Percentiles rank a stretch among this genome's conserved stretches.
These are phyloP conservation scores for Apodemia hepburni DNA, from an alignment of 2,888 invertebrate species.

Conservation along the genomic window DNA sequence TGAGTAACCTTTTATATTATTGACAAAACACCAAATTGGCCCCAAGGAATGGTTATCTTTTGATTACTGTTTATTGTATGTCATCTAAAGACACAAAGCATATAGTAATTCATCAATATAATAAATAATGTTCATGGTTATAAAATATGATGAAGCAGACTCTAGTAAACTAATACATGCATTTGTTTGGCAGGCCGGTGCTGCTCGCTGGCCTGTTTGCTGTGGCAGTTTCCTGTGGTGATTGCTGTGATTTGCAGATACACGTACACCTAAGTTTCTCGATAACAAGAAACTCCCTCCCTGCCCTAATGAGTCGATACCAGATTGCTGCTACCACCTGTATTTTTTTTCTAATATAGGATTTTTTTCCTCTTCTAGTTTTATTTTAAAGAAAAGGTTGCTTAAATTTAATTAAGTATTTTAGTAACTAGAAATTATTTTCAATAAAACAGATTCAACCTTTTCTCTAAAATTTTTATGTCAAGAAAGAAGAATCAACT, in stretches of 20 bases:
- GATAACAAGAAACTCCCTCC: slow-evolving; percentile 47
- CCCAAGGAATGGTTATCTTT: slow-evolving; percentile 13
- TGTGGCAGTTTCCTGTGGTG: slow-evolving; percentile 77
- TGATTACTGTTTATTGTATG: slow-evolving; percentile 1
- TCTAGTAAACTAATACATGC: slow-evolving; percentile 57
- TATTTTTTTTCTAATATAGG: slow-evolving; percentile 23
- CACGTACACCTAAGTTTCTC: slow-evolving; percentile 61
- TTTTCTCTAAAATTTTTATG: slow-evolving; percentile 29
- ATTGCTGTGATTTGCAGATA: slow-evolving; percentile 74
- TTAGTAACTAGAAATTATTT: slow-evolving; percentile 11
- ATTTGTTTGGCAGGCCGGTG: slow-evolving; percentile 80
- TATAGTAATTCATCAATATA: background rate
- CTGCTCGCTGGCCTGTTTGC: slow-evolving; percentile 77
- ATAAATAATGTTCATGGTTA: slow-evolving; percentile 3
- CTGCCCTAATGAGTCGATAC: slow-evolving; percentile 40
- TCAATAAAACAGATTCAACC: slow-evolving; percentile 17
- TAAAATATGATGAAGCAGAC: slow-evolving; percentile 22
- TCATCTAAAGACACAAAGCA: background rate
- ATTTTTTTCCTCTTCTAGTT: slow-evolving; percentile 17
- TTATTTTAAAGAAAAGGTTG: slow-evolving; percentile 24
- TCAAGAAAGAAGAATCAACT: slow-evolving; percentile 27
- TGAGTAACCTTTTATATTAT: slow-evolving; percentile 76
- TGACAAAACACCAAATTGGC: slow-evolving; percentile 36
- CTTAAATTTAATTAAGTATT: slow-evolving; percentile 15
- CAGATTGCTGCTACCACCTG: slow-evolving; percentile 22